Conservation (phyloP, 1,140 invertebrate genomes). For the Hylaeus volcanicus region DNA sequence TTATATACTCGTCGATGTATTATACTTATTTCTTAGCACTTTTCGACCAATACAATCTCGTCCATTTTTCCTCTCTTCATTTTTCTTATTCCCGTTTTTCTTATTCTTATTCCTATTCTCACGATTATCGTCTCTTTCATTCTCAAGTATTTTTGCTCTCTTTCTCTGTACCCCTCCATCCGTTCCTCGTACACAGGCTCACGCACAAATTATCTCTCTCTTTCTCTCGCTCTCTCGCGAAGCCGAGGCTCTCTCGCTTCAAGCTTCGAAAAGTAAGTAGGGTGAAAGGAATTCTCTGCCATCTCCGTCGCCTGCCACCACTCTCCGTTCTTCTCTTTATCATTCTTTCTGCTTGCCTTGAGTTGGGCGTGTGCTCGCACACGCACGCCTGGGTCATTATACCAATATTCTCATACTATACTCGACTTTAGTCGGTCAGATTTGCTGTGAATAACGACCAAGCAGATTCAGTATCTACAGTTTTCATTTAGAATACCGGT, state of each 20-base stretch:
- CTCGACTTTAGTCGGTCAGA: slow-evolving; percentile 40
- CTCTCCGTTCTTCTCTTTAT: slow-evolving; percentile 38
- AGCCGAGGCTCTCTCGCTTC: slow-evolving; percentile 57
- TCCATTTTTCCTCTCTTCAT: neutral
- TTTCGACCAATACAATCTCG: neutral
- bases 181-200: neutral
- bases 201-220: neutral
- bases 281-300: slow-evolving; percentile 71
- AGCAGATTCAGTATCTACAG: slow-evolving; percentile 21
- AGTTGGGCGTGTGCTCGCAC: slow-evolving; percentile 34
- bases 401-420: slow-evolving; percentile 18
- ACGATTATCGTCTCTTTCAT: neutral
- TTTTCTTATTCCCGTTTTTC: neutral
- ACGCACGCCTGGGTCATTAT: slow-evolving; percentile 21
- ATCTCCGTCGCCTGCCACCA: slow-evolving; percentile 47
- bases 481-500: neutral
- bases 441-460: slow-evolving; percentile 16
- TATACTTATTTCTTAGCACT: neutral
- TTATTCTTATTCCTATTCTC: neutral
- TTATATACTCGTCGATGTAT: neutral
- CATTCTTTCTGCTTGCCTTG: slow-evolving; percentile 41
- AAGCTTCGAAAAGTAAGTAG: slow-evolving; percentile 59
- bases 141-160: neutral
- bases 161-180: slow-evolving; percentile 26
- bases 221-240: neutral